Conservation (phyloP, 2,113 vertebrate genomes). For the Plecotus auritus region DNA sequence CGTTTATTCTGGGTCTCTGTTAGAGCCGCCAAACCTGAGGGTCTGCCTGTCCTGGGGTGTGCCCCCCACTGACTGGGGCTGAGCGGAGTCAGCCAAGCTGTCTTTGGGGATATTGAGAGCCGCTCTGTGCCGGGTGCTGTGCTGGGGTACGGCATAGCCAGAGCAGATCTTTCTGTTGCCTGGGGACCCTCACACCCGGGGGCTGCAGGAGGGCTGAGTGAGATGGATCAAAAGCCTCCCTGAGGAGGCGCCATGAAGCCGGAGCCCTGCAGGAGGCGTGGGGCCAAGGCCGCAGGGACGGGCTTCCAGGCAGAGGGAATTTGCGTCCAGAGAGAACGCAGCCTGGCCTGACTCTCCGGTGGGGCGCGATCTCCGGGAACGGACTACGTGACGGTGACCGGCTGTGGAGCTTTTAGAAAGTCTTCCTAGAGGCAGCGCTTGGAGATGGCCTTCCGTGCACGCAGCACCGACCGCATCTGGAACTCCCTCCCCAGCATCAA, state of each 20-base stretch:
- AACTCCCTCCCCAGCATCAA: background rate
- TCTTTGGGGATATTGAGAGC: background rate
- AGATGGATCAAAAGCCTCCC: background rate
- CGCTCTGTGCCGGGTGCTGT: too few relatives aligned
- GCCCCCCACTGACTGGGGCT: background rate
- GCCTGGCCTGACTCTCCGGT: background rate
- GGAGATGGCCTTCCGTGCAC: background rate
- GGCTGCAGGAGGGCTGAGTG: background rate
- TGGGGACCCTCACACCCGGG: background rate
- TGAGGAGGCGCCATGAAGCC: background rate
- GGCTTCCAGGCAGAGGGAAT: background rate
- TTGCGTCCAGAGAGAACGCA: accelerated
- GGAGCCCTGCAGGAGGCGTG: background rate
- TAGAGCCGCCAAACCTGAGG: background rate
- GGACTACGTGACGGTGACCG: background rate
- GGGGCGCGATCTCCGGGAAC: background rate
- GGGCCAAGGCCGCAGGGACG: accelerated
- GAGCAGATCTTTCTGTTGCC: background rate
- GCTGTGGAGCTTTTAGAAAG: background rate
- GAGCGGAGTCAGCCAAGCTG: background rate
- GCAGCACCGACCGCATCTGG: background rate
- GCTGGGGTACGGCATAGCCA: background rate
- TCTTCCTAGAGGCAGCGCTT: background rate
- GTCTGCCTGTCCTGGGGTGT: background rate
- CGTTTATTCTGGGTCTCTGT: background rate